These are phyloP conservation scores for Tauraco hartlaubi DNA, from an alignment of 2,797 vertebrate genomes.

Conservation along the genomic window DNA sequence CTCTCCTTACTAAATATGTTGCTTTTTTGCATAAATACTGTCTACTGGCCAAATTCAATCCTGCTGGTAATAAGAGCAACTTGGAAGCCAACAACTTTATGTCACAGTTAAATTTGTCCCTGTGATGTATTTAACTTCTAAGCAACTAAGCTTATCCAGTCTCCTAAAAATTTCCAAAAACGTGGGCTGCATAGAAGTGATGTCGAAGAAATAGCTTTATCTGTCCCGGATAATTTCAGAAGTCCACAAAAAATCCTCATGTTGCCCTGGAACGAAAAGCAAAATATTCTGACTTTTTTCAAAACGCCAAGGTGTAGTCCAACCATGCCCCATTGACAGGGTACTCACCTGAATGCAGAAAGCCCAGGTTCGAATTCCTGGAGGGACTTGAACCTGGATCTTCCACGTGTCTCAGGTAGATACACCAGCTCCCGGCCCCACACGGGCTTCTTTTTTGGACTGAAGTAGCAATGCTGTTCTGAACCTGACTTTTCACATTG, in stretches of 20 bases:
- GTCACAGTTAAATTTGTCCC: background rate
- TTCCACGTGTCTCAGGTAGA: background rate
- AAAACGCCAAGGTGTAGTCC: background rate
- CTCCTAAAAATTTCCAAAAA: background rate
- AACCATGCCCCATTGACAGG: background rate
- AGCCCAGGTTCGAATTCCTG: conserved; percentile 29
- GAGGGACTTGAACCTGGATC: conserved; percentile 22
- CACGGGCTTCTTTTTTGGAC: background rate
- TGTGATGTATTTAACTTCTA: background rate
- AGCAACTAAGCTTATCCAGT: background rate
- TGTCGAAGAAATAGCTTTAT: conserved; percentile 13
- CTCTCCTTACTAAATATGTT: conserved; percentile 13
- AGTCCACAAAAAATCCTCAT: background rate
- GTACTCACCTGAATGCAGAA: background rate
- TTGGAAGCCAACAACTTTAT: conserved; percentile 34
- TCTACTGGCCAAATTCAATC: conserved; percentile 19
- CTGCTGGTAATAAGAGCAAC: conserved; percentile 20
- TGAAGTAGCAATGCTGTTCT: background rate
- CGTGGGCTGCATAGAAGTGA: background rate
- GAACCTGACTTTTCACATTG: background rate
- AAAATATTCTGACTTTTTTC: background rate
- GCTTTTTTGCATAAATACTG: conserved; percentile 17
- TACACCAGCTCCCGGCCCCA: background rate
- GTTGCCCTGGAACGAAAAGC: background rate
- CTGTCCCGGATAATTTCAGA: background rate